A percentile compares a stretch with the other conserved stretches of the same genome.
These are phyloP conservation scores for Ypsolopha scabrella DNA, from an alignment of 2,888 invertebrate genomes.

Conservation along the genomic window DNA sequence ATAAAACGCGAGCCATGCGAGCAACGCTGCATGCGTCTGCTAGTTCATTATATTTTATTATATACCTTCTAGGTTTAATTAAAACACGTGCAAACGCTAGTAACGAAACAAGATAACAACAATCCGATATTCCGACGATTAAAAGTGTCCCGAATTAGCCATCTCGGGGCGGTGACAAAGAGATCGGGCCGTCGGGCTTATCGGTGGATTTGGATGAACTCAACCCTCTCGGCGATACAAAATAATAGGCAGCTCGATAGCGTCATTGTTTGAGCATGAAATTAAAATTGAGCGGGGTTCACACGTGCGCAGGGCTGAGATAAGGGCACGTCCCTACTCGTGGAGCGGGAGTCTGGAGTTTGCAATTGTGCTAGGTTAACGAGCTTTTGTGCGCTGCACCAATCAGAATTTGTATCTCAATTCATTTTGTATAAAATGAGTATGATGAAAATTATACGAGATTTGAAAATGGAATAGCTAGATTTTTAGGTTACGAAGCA, in stretches of 20 bases:
- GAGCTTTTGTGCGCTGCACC: no score
- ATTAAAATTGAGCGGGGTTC: slow-evolving; percentile 69
- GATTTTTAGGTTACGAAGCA: no score
- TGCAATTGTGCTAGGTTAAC: no score
- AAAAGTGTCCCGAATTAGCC: slow-evolving; percentile 51
- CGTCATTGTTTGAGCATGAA: slow-evolving; percentile 71
- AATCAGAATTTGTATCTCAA: no score
- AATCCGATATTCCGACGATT: slow-evolving; percentile 30
- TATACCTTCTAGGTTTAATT: slow-evolving; percentile 14
- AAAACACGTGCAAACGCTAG: slow-evolving; percentile 15
- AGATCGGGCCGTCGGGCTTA: slow-evolving; percentile 42
- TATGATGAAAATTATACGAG: no score
- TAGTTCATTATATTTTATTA: no score
- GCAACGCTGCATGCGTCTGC: no score
- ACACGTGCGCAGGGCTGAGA: slow-evolving; percentile 64
- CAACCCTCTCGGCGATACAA: slow-evolving; percentile 62
- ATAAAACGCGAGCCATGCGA: no score
- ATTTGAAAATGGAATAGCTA: no score
- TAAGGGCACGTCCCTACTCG: slow-evolving; percentile 32
- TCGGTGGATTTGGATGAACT: slow-evolving; percentile 66
- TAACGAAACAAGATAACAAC: slow-evolving; percentile 27
- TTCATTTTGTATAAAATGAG: no score
- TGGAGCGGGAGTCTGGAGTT: no score
- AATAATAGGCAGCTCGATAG: slow-evolving; percentile 66
- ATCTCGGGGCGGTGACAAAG: slow-evolving; percentile 57